phyloP scores from a whole-genome alignment of 2,113 vertebrate genomes.

The Larimichthys crocea region DNA sequence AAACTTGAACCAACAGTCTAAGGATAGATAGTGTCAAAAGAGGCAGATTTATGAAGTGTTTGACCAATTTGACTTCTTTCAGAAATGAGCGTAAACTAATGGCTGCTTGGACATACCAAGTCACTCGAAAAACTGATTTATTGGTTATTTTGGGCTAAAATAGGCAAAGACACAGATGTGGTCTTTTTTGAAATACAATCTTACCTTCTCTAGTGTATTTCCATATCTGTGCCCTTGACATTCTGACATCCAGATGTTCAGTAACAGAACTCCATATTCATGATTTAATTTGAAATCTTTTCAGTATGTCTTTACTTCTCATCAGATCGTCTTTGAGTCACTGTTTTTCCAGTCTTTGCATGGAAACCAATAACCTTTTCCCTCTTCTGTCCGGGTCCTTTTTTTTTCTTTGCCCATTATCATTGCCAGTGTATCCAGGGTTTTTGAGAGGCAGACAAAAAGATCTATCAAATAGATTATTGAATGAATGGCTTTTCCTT shows the following conservation, averaged over 20 bases:
- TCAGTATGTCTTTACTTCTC: constrained; percentile 7
- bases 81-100: background rate
- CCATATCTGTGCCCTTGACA: background rate
- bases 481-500: constrained; percentile 26
- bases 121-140: too few relatives aligned
- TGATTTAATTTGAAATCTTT: background rate
- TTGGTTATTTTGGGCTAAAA: background rate
- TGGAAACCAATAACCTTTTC: background rate
- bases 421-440: background rate
- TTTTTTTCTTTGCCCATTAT: constrained; percentile 6
- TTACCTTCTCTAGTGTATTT: background rate
- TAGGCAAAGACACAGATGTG: too few relatives aligned
- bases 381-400: constrained; percentile 9
- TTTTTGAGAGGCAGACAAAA: constrained; percentile 21
- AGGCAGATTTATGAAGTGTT: too few relatives aligned
- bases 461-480: constrained; percentile 11
- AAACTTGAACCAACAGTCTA: background rate
- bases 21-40: background rate
- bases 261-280: background rate
- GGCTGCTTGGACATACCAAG: background rate
- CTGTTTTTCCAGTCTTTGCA: constrained; percentile 1
- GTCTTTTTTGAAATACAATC: background rate
- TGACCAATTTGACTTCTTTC: background rate
- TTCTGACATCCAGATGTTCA: background rate
- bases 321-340: background rate